Evolutionary conservation across 2,797 vertebrate species (phyloP).

Genomic region (Cygnus olor): DNA sequence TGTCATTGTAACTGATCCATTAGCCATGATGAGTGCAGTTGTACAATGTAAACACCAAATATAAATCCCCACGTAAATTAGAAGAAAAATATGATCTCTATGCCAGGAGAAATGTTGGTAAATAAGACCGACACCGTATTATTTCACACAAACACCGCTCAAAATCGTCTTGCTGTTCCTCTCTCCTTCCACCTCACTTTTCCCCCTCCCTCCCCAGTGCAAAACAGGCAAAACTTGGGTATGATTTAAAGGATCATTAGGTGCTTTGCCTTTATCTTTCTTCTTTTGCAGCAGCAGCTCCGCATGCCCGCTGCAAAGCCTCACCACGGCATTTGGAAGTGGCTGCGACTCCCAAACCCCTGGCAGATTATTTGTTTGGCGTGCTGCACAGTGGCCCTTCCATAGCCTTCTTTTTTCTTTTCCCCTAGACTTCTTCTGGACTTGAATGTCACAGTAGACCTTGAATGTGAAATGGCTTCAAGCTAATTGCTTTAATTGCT

Average conservation of each 20-base stretch:
- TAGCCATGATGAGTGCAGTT: conserved; percentile 55
- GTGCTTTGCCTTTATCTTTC: conserved; percentile 4
- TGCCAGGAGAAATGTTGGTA: conserved; percentile 46
- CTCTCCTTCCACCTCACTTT: neutral
- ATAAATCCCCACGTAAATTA: conserved; percentile 68
- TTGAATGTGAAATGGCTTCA: conserved; percentile 90
- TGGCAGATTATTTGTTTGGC: conserved; percentile 66
- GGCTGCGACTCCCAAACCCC: conserved; percentile 2
- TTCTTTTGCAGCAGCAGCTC: conserved; percentile 48
- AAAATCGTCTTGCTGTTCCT: neutral
- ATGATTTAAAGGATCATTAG: conserved; percentile 56
- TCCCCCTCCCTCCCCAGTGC: neutral
- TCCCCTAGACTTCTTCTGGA: conserved; percentile 75
- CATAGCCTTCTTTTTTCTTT: conserved; percentile 40
- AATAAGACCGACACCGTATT: neutral
- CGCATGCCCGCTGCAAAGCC: conserved; percentile 36
- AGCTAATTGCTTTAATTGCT: conserved; percentile 95
- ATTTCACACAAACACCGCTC: neutral
- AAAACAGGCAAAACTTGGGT: conserved; percentile 51
- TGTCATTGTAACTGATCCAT: conserved; percentile 60
- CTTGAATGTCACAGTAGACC: conserved; percentile 87
- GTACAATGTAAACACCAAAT: conserved; percentile 68
- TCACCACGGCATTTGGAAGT: conserved; percentile 44
- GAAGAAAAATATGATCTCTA: conserved; percentile 49
- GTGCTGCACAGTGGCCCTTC: conserved; percentile 22